phyloP scores from a whole-genome alignment of 1,140 invertebrate genomes.

The Agrypnia vestita region DNA sequence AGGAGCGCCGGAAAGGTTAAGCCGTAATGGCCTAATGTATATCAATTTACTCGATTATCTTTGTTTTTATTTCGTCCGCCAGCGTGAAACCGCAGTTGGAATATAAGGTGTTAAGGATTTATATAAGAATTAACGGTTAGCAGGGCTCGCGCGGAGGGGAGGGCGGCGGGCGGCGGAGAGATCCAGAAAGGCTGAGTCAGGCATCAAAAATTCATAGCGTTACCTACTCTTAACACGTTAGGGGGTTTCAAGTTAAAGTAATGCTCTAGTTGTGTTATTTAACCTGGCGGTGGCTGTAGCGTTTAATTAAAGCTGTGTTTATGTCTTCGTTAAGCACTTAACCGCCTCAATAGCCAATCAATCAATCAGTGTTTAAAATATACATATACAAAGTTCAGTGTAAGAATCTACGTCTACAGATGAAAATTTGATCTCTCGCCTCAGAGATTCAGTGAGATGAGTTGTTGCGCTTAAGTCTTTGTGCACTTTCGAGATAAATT shows the following conservation, averaged over 20 bases:
- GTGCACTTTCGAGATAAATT: too few relatives aligned
- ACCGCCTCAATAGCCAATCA: too few relatives aligned
- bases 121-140: conserved; percentile 50
- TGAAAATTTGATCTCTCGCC: too few relatives aligned
- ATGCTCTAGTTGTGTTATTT: too few relatives aligned
- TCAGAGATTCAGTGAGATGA: too few relatives aligned
- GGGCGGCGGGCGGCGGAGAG: neutral
- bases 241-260: neutral
- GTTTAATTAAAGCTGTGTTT: too few relatives aligned
- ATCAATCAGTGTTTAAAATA: too few relatives aligned
- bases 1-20: conserved; percentile 27
- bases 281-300: too few relatives aligned
- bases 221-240: neutral
- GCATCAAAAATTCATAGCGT: conserved; percentile 6
- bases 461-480: too few relatives aligned
- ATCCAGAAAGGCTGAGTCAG: conserved; percentile 9
- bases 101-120: conserved; percentile 48
- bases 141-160: neutral
- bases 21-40: conserved; percentile 57
- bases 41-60: conserved; percentile 60
- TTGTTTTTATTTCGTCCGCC: conserved; percentile 53
- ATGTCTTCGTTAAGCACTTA: too few relatives aligned
- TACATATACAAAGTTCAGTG: too few relatives aligned
- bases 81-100: conserved; percentile 39
- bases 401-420: too few relatives aligned